Percentiles rank a stretch among this genome's conserved stretches.
Conservation (phyloP, 2,113 vertebrate genomes). For the Oreamnos americanus region DNA sequence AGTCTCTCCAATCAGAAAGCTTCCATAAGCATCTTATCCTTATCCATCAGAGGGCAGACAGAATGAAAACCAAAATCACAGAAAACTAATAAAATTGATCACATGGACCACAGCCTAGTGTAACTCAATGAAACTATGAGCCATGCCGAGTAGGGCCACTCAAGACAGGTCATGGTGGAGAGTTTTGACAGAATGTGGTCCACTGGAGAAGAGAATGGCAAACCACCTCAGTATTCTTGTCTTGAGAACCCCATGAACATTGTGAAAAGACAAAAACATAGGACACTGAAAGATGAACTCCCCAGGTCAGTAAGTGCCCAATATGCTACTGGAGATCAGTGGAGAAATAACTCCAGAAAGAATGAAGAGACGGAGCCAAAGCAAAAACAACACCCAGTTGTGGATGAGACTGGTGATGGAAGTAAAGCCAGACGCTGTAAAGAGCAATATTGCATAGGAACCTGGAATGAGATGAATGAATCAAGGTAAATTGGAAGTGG, state of each 20-base stretch:
- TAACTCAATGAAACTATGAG: neutral
- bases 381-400: neutral
- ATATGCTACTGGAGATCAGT: neutral
- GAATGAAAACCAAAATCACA: neutral
- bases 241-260: neutral
- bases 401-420: neutral
- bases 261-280: neutral
- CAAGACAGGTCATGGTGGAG: neutral
- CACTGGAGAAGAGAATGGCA: neutral
- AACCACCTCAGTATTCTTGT: neutral
- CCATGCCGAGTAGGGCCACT: fast-evolving
- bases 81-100: neutral
- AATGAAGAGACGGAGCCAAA: neutral
- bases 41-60: neutral
- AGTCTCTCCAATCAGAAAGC: neutral
- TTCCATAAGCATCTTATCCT: neutral
- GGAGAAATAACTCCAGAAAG: neutral
- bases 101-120: neutral
- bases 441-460: neutral
- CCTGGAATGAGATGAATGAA: neutral
- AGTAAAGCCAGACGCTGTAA: neutral
- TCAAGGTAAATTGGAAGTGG: neutral
- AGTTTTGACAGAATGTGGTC: neutral
- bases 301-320: neutral
- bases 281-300: neutral